Conservation (phyloP, 1,140 invertebrate genomes). For the Steinernema feltiae region DNA sequence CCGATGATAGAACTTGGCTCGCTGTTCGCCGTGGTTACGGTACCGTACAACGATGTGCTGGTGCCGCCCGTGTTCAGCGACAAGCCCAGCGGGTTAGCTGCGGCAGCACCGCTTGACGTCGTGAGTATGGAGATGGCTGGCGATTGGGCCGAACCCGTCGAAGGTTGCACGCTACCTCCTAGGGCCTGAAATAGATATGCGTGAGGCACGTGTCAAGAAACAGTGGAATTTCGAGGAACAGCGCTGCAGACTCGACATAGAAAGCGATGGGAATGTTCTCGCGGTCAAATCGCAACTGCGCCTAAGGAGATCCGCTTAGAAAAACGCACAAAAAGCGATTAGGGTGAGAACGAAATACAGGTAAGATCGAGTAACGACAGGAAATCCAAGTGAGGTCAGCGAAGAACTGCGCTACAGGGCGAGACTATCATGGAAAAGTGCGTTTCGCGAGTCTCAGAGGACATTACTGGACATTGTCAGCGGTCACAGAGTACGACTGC, state of each 20-base stretch:
- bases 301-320: too few relatives aligned
- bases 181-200: not conserved
- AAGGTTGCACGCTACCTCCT: conserved; percentile 13
- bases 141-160: conserved; percentile 9
- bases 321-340: too few relatives aligned
- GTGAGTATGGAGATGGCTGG: conserved; percentile 13
- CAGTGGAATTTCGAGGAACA: not conserved
- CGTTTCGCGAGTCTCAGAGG: not conserved
- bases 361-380: too few relatives aligned
- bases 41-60: not conserved
- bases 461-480: not conserved
- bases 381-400: too few relatives aligned
- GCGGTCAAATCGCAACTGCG: not conserved
- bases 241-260: not conserved
- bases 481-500: conserved; percentile 11
- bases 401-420: too few relatives aligned
- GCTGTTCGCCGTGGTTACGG: not conserved
- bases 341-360: not conserved
- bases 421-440: not conserved
- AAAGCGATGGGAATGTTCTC: not conserved
- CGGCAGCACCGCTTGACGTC: not conserved
- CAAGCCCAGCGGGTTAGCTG: conserved; percentile 5
- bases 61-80: conserved; percentile 9
- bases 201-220: not conserved
- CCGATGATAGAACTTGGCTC: not conserved